A percentile compares a stretch with the other conserved stretches of the same genome.
Evolutionary conservation across 2,888 invertebrate genomes (phyloP).

Genomic region (Parascotia fuliginaria): DNA sequence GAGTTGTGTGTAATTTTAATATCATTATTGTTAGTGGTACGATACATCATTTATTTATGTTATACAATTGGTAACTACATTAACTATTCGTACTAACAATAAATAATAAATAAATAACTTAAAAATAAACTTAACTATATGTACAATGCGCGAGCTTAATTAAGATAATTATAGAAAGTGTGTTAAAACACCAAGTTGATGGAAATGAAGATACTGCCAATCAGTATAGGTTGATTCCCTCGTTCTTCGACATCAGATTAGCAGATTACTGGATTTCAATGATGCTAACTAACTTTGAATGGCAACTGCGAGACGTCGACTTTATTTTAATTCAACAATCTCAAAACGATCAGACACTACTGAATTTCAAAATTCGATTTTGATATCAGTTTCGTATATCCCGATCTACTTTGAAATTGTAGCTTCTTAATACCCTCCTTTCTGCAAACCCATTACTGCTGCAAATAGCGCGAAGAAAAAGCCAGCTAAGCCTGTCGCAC

Average conservation of each 20-base stretch:
- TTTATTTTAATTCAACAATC: slow-evolving; percentile 43
- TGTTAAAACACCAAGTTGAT: slow-evolving; percentile 18
- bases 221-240: slow-evolving; percentile 37
- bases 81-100: slow-evolving; percentile 39
- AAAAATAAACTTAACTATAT: slow-evolving; percentile 39
- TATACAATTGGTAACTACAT: slow-evolving; percentile 44
- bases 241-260: slow-evolving; percentile 32
- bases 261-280: slow-evolving; percentile 24
- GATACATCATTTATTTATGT: slow-evolving; percentile 26
- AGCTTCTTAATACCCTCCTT: slow-evolving; percentile 69
- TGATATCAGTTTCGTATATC: neutral
- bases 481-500: slow-evolving; percentile 92
- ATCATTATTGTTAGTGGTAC: slow-evolving; percentile 35
- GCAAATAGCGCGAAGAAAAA: slow-evolving; percentile 95
- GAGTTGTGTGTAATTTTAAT: slow-evolving; percentile 29
- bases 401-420: slow-evolving; percentile 25
- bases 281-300: slow-evolving; percentile 42
- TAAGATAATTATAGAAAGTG: slow-evolving; percentile 6
- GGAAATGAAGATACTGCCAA: slow-evolving; percentile 37
- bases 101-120: slow-evolving; percentile 43
- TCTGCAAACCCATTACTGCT: slow-evolving; percentile 91
- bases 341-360: slow-evolving; percentile 16
- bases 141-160: slow-evolving; percentile 44
- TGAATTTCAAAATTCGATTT: neutral
- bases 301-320: slow-evolving; percentile 58